A percentile compares a stretch with the other conserved stretches of the same genome.
These are phyloP conservation scores for Rhinogobio ventralis DNA, from an alignment of 2,797 vertebrate genomes.

Conservation along the genomic window DNA sequence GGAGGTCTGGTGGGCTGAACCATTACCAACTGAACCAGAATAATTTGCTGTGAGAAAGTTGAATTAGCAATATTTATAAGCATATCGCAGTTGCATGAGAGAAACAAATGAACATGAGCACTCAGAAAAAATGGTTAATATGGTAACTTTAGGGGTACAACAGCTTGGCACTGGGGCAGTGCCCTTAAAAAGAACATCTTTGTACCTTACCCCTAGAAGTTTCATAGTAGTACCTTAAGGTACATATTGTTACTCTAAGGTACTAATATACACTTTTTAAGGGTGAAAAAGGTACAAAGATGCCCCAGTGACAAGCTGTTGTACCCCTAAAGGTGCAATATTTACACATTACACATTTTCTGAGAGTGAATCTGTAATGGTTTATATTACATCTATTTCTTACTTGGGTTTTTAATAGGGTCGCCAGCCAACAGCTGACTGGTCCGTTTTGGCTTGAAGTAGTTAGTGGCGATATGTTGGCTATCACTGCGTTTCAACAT, in stretches of 20 bases:
- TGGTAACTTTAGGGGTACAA: too few species aligned
- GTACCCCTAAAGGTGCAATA: too few species aligned
- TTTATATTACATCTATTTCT: slow-evolving; percentile 45
- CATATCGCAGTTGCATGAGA: neutral
- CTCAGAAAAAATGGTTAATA: too few species aligned
- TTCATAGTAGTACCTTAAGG: too few species aligned
- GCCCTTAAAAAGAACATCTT: too few species aligned
- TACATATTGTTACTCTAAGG: too few species aligned
- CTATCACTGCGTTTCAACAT: slow-evolving; percentile 87
- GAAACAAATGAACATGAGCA: neutral
- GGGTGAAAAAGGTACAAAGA: too few species aligned
- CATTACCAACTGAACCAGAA: slow-evolving; percentile 67
- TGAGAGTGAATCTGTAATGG: neutral
- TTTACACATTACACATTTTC: too few species aligned
- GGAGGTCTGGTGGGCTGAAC: slow-evolving; percentile 64
- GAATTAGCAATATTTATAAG: neutral
- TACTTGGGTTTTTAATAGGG: slow-evolving; percentile 73
- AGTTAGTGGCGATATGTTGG: slow-evolving; percentile 85
- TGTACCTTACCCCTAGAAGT: too few species aligned
- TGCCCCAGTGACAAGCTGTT: too few species aligned
- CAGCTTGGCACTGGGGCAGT: too few species aligned
- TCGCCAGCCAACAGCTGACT: slow-evolving; percentile 79
- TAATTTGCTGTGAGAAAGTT: slow-evolving; percentile 68
- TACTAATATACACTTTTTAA: too few species aligned
- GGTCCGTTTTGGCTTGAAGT: slow-evolving; percentile 83